Percentiles rank a stretch among this genome's conserved stretches.
Conservation (phyloP, 2,113 vertebrate species). For the Taxidea taxus region DNA sequence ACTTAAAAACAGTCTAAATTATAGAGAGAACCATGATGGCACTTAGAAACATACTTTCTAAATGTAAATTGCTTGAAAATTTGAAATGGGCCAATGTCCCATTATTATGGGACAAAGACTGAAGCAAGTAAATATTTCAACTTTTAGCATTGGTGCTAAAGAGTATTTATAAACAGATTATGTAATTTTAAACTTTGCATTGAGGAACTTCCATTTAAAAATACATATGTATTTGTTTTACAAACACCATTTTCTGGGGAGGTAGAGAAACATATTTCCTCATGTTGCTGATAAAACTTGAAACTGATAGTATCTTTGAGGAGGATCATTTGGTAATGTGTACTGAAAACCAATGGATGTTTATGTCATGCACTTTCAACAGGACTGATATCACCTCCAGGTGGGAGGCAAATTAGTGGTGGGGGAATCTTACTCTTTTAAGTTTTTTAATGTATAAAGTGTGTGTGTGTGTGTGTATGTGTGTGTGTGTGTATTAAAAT, state of each 20-base stretch:
- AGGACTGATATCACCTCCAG: background rate
- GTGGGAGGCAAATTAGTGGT: background rate
- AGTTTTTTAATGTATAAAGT: background rate
- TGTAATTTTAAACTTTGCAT: background rate
- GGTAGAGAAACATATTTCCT: background rate
- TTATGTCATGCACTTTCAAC: background rate
- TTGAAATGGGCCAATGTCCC: constrained; percentile 3
- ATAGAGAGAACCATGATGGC: constrained; percentile 12
- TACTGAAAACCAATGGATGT: background rate
- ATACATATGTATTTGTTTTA: background rate
- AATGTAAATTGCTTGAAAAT: constrained; percentile 38
- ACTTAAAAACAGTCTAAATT: constrained; percentile 68
- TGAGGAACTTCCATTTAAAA: background rate
- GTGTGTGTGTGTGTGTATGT: background rate
- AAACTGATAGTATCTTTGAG: background rate
- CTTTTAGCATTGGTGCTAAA: background rate
- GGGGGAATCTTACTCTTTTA: background rate
- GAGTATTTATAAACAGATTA: background rate
- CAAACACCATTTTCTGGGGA: background rate
- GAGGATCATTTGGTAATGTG: background rate
- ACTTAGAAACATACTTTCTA: constrained; percentile 45
- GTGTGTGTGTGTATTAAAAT: background rate
- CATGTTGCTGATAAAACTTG: background rate
- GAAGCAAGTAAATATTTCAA: constrained; percentile 56
- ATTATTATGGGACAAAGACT: background rate